Evolutionary conservation across 53 echinoderm and acorn worm species (phyloP), one percentile per base, ranked within the genome.

Genomic region (Echinometra lucunter): DNA sequence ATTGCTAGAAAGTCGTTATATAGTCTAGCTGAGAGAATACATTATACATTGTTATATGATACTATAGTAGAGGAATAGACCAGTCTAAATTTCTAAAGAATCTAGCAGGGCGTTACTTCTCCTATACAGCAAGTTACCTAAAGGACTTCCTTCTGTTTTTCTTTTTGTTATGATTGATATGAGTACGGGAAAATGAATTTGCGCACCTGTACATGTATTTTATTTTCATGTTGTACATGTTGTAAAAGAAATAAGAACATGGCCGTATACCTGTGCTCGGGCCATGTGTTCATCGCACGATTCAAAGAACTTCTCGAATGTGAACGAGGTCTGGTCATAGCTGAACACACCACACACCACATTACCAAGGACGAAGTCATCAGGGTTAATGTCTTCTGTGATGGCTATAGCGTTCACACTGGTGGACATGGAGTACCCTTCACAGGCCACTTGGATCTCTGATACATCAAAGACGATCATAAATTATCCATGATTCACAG

Each of bases 281-380:
- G 78, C 78, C 5, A 78, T 78, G 6, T 78, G 42, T 38, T 38
- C 78, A 12, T 78, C 78, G 42, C 78, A 78, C 21, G 78, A 42
- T 35, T 78, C 78, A 38, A 19, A 40, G 78, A 78, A 42, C 78
- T 78, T 78, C 42, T 78, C 38, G 42, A 78, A 78, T 40, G 78
- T 78, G 42, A 78, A 78, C 78, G 42, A 4, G 78, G 42, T 78
- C 7, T 38, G 42, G 6, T 42, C 78, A 78, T 78, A 78, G 0
- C 32, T 78, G 78, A 78, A 78, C 42, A 78, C 78, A 78, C 78
- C 78, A 35, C 78, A 78, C 40, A 78, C 78, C 5, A 42, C 78
- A 40, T 21, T 23, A 8, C 42, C 78, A 17, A 19, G 18, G 42
- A 11, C 19, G 23, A 78, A 78, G 7, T 78, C 78, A 42, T 78